Evolutionary conservation across 64 coral and sea anemone genomes (phyloP).

Genomic region (Astreopora myriophthalma): DNA sequence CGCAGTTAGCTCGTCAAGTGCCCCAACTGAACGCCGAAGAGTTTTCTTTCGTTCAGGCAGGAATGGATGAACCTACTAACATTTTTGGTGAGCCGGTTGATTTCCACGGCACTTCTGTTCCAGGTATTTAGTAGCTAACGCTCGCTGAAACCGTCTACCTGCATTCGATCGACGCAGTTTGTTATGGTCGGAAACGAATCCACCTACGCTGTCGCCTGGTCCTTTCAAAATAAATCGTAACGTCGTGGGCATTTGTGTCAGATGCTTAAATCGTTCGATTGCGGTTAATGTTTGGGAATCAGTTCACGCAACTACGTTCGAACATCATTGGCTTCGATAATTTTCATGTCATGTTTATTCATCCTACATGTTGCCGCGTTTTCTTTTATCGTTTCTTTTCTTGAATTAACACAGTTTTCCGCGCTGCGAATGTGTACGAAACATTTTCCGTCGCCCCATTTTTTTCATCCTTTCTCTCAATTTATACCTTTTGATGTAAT

Average conservation of each 20-base stretch:
- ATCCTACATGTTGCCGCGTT: background rate
- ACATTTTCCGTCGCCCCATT: background rate
- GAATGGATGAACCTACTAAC: conserved; percentile 93
- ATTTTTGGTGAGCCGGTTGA: conserved; percentile 98
- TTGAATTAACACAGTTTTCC: no score
- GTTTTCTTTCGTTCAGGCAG: conserved; percentile 73
- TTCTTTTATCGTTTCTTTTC: background rate
- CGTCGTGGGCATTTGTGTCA: background rate
- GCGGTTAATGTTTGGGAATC: background rate
- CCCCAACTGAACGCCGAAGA: conserved; percentile 81
- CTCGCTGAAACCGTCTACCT: conserved; percentile 9
- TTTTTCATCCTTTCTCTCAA: background rate
- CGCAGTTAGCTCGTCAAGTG: conserved; percentile 87
- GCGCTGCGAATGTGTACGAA: background rate
- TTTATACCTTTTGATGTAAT: background rate
- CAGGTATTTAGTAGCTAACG: conserved; percentile 79
- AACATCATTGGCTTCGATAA: background rate
- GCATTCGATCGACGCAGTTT: conserved; percentile 48
- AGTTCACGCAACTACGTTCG: background rate
- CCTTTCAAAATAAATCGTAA: background rate
- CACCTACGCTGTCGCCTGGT: conserved; percentile 31
- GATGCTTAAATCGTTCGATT: background rate
- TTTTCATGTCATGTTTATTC: background rate
- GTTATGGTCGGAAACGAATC: conserved; percentile 75
- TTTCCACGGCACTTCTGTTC: conserved; percentile 84